These are phyloP conservation scores for Luscinia megarhynchos DNA, from an alignment of 2,797 vertebrate species.

Conservation along the genomic window DNA sequence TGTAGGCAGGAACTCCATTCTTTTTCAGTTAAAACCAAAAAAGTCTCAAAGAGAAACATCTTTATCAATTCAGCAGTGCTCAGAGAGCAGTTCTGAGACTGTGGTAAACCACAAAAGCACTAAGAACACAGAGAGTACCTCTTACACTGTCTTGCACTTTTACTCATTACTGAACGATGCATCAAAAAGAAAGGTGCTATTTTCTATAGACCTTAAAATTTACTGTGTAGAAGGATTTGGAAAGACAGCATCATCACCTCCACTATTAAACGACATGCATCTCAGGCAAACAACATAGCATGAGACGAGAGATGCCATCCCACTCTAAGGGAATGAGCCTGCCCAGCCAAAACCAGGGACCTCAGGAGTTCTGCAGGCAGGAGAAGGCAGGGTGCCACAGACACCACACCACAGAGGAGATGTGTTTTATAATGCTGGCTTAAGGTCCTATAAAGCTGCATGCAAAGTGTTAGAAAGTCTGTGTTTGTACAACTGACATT, in stretches of 20 bases:
- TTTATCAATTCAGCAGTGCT: background rate
- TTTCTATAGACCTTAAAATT: background rate
- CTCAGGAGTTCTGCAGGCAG: accelerated
- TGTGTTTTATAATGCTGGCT: accelerated
- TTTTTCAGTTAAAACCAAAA: background rate
- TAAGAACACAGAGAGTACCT: accelerated
- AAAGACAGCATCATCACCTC: background rate
- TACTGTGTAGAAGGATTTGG: background rate
- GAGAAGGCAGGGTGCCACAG: background rate
- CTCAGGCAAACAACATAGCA: accelerated
- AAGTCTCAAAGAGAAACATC: background rate
- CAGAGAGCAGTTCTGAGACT: background rate
- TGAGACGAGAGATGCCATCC: background rate
- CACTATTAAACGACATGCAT: accelerated
- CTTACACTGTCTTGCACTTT: background rate
- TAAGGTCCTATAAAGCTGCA: background rate
- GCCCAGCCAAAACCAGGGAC: too few relatives aligned
- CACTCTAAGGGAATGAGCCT: background rate
- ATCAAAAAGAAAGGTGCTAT: background rate
- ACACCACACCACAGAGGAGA: too few relatives aligned
- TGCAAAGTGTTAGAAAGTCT: background rate
- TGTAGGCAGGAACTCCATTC: background rate
- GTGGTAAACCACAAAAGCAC: background rate
- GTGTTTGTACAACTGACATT: accelerated
- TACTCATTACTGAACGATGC: background rate